Evolutionary conservation across 2,113 vertebrate species (phyloP), one percentile per base, ranked within the genome.

Genomic region (Acinonyx jubatus): DNA sequence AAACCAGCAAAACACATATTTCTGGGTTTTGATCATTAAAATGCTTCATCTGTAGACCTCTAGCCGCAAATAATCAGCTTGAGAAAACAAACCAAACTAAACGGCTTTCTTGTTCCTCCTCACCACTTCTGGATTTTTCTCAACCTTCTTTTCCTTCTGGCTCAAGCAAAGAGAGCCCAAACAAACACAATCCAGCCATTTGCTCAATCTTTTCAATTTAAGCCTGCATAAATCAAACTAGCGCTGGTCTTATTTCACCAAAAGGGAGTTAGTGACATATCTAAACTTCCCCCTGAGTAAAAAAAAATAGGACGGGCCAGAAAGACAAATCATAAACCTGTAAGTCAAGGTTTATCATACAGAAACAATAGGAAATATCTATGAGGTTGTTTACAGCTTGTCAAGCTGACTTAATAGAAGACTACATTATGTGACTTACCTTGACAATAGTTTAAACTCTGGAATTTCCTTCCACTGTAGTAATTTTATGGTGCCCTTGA

Each of bases 391-490:
- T 90, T 31, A 78, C 16, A 76, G 84, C n/a, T 90, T 90, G 82
- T 87, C 82, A 83, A 15, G 11, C 29, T 63, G n/a, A 55, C 38
- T 89, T 87, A 90, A 84, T 83, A 27, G 36, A 83, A 96, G 38
- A 90, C 29, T 45, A 27, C 45, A 31, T 92, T 61, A 29, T 48
- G 61, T 79, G 84, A 88, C 76, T 87, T 96, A 71, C 84, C 50
- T 95, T 84, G 87, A 90, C 90, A 92, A 91, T 91, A 96, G 74
- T 50, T 94, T 61, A 52, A 68, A 66, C 57, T 57, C 94, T 97
- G 97, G 87, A 90, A 97, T 96, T 97, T 97, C 95, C 97, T 95
- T 92, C 92, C 55, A 66, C 90, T 76, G 36, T 23, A 73, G 48
- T 52, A n/a, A 92, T 84, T 82, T 57, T 92, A 74, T 18, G 15